Percentiles rank a stretch among this genome's conserved stretches.
phyloP scores from a whole-genome alignment of 1,140 invertebrate genomes.

The Drosophila lowei region DNA sequence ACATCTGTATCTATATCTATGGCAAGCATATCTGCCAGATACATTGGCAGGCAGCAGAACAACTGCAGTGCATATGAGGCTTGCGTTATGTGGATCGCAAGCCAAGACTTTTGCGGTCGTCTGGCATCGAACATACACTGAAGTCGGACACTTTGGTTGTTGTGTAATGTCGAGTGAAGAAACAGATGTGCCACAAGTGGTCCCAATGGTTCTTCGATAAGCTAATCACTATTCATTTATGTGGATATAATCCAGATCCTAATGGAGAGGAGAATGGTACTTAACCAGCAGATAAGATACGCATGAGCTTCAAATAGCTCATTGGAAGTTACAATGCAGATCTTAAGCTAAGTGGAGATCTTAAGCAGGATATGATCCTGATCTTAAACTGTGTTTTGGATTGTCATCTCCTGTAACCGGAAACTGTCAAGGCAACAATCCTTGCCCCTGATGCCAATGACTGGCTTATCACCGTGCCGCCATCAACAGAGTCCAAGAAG shows the following conservation, averaged over 20 bases:
- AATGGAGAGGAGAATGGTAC: too few relatives aligned
- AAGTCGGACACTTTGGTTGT: too few relatives aligned
- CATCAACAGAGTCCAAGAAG: slow-evolving; percentile 18
- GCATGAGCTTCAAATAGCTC: too few relatives aligned
- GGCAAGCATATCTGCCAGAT: slow-evolving; percentile 44
- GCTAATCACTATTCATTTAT: slow-evolving; percentile 2
- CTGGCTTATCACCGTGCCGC: too few relatives aligned
- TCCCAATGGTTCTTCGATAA: too few relatives aligned
- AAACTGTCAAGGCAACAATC: slow-evolving; percentile 45
- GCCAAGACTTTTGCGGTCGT: slow-evolving; percentile 17
- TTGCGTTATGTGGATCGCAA: slow-evolving; percentile 4
- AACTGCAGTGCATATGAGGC: background rate
- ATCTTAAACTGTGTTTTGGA: background rate
- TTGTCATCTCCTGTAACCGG: slow-evolving; percentile 27
- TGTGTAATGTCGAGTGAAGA: too few relatives aligned
- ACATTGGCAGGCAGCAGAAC: slow-evolving; percentile 27
- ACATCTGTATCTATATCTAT: slow-evolving; percentile 26
- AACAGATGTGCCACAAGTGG: too few relatives aligned
- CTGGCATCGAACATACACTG: slow-evolving; percentile 1
- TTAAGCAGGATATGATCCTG: background rate
- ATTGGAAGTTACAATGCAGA: too few relatives aligned
- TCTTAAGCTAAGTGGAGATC: too few relatives aligned
- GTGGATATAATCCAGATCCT: too few relatives aligned
- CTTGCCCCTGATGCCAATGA: background rate
- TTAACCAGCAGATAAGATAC: too few relatives aligned